A percentile compares a stretch with the other conserved stretches of the same genome.
These are phyloP conservation scores for Octonoba sinensis DNA, from an alignment of 2,888 invertebrate species.

Conservation along the genomic window DNA sequence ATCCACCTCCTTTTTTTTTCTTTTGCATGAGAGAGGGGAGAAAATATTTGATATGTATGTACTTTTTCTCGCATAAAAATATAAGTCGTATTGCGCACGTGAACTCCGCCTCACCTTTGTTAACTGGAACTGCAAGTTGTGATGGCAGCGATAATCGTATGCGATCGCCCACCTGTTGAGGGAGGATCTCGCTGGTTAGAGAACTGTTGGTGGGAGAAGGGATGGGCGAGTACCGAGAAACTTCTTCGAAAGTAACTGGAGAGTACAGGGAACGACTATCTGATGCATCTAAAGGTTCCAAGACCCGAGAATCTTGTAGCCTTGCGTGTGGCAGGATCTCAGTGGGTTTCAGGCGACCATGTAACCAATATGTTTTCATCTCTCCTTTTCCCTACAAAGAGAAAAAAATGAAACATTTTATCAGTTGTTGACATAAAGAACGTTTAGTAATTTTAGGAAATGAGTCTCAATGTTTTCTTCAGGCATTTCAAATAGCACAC, in stretches of 20 bases:
- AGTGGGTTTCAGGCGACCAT: slow-evolving; percentile 33
- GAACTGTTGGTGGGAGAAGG: slow-evolving; percentile 38
- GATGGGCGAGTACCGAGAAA: slow-evolving; percentile 48
- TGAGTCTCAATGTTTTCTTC: too few species aligned
- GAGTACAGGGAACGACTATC: slow-evolving; percentile 60
- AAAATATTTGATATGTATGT: too few species aligned
- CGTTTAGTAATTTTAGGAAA: too few species aligned
- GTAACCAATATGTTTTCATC: slow-evolving; percentile 64
- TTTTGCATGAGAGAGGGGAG: too few species aligned
- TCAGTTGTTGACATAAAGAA: not conserved
- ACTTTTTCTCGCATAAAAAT: too few species aligned
- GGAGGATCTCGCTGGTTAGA: slow-evolving; percentile 29
- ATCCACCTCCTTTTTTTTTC: too few species aligned
- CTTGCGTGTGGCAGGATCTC: not conserved
- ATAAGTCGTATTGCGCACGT: too few species aligned
- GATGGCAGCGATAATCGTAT: slow-evolving; percentile 14
- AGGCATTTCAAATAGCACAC: too few species aligned
- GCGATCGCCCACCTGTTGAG: not conserved
- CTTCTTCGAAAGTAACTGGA: slow-evolving; percentile 59
- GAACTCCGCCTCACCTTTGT: too few species aligned
- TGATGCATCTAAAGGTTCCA: slow-evolving; percentile 5
- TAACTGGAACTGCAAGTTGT: slow-evolving; percentile 2
- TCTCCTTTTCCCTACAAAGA: slow-evolving; percentile 60
- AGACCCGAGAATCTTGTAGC: not conserved
- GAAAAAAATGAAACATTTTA: not conserved